A percentile compares a stretch with the other conserved stretches of the same genome.
phyloP scores from a whole-genome alignment of 2,113 vertebrate genomes.

The Desmodus rotundus region DNA sequence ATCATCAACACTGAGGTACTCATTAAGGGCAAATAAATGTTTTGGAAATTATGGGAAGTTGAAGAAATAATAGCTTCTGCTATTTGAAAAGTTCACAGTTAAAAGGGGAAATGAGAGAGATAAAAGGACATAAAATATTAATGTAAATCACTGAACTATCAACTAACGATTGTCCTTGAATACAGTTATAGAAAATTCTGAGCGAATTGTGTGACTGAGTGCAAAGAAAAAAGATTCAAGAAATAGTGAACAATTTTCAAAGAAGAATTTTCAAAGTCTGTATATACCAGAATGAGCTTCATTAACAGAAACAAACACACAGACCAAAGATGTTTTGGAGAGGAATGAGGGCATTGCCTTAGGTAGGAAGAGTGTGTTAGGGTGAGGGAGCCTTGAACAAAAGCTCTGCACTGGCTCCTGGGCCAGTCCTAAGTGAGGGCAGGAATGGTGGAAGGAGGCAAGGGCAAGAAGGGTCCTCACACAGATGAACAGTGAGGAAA shows the following conservation, averaged over 20 bases:
- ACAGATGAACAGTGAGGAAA: background rate
- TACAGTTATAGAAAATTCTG: background rate
- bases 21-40: background rate
- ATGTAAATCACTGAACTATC: background rate
- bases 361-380: background rate
- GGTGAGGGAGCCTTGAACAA: background rate
- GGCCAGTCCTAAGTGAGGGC: background rate
- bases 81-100: background rate
- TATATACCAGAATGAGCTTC: background rate
- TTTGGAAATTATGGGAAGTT: background rate
- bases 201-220: background rate
- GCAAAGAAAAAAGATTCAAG: background rate
- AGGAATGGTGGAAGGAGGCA: rapidly evolving
- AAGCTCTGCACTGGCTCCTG: background rate
- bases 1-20: background rate
- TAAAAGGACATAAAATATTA: background rate
- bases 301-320: background rate
- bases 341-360: background rate
- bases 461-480: background rate
- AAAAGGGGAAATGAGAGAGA: background rate
- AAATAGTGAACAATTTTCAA: background rate
- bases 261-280: background rate
- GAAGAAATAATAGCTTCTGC: background rate
- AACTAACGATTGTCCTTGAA: background rate
- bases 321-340: background rate